Conservation (phyloP, 2,888 invertebrate genomes). For the Thysanoteuthis rhombus region DNA sequence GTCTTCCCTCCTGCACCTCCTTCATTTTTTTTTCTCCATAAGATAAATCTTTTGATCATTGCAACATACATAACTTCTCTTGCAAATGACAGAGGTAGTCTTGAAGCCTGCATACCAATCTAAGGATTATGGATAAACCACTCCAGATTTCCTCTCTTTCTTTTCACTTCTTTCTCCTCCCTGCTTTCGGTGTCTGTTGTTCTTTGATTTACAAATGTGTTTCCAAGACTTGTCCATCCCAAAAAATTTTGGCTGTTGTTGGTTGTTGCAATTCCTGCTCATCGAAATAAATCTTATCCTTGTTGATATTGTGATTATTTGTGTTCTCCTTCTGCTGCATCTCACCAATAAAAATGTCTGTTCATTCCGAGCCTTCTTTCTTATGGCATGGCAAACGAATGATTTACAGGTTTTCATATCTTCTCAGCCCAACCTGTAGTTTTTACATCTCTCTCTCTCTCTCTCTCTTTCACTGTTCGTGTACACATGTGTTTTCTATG, state of each 20-base stretch:
- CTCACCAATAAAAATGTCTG: not conserved
- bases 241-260: not conserved
- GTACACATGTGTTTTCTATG: not conserved
- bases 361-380: not conserved
- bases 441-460: not conserved
- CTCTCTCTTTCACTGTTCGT: not conserved
- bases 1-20: not conserved
- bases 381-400: not conserved
- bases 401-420: not conserved
- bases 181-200: not conserved
- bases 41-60: not conserved
- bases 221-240: not conserved
- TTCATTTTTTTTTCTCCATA: not conserved
- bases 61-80: constrained; percentile 12
- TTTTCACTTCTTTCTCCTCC: not conserved
- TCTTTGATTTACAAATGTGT: not conserved
- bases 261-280: not conserved
- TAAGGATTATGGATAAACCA: not conserved
- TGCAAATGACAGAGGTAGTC: not conserved
- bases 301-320: constrained; percentile 12
- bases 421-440: not conserved
- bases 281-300: not conserved
- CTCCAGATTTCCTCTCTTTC: not conserved
- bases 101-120: not conserved
- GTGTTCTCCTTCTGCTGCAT: constrained; percentile 12